Evolutionary conservation across 2,113 vertebrate species (phyloP), one percentile per base, ranked within the genome.

Genomic region (Mus spicilegus): DNA sequence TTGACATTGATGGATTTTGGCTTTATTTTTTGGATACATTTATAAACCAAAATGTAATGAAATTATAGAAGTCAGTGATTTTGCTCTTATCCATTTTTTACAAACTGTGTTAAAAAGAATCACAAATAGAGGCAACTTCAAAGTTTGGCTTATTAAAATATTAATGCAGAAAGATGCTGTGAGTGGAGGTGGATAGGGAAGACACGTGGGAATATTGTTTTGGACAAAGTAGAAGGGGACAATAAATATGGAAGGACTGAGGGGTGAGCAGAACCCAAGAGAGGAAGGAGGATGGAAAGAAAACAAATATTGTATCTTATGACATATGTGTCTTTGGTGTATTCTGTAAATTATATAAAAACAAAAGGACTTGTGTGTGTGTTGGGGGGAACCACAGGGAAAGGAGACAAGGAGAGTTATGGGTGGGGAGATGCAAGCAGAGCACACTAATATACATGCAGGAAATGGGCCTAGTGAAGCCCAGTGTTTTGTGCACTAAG

Each of bases 21-120:
- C 39, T 87, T 30, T 77, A 95, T 89, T 72, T 63, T 26, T 65
- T 65, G 24, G 63, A 70, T 94, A 92, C 67, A 72, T 96, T 90
- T 92, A 87, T 92, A 77, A 22, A 78, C 46, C 54, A 69, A 51
- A 85, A 94, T 92, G 65, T 69, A 75, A 69, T 91, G 20, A 73
- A 96, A 87, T 89, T 73, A 33, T 82, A 54, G 61, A 97, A 86
- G 46, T 54, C 58, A 93, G 0, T 87, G 33, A 95, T 90, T 96
- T 88, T 92, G 22, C 30, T 86, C 14, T 51, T 49, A 72, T 80
- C 70, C 78, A n/a, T 69, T 63, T 56, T 82, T 97, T 84, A 26
- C 36, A n/a, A 95, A 89, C 93, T 80, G 20, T 65, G 85, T 77
- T 65, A 73, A 51, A 78, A 89, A 87, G 8, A 84, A 61, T 69